These are phyloP conservation scores for Selene dorsalis DNA, from an alignment of 2,797 vertebrate species.

Conservation along the genomic window DNA sequence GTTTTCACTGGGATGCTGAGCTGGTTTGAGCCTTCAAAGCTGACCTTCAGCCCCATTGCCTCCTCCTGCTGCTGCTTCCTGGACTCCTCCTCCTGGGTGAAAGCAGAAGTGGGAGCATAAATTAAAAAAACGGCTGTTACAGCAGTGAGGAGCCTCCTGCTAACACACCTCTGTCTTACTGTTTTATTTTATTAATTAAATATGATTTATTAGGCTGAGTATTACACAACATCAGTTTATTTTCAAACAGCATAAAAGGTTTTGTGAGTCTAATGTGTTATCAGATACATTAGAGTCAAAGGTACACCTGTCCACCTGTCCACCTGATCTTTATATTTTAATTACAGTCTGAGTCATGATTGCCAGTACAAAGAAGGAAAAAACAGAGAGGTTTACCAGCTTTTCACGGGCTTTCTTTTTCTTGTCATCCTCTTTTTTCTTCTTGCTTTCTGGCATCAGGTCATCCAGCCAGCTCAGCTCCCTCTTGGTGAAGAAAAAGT, in stretches of 20 bases:
- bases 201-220: neutral
- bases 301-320: too few species aligned
- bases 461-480: conserved; percentile 97
- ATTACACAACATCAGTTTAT: neutral
- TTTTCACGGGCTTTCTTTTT: conserved; percentile 85
- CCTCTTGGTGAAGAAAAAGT: conserved; percentile 93
- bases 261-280: neutral
- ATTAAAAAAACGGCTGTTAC: conserved; percentile 4
- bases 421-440: conserved; percentile 98
- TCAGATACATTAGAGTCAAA: neutral
- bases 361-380: neutral
- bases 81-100: conserved; percentile 87
- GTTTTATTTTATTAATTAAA: neutral
- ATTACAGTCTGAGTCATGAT: too few species aligned
- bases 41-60: conserved; percentile 81
- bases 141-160: neutral
- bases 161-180: neutral
- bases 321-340: too few species aligned
- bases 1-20: conserved; percentile 90
- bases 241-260: neutral
- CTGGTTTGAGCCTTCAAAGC: conserved; percentile 83
- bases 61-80: conserved; percentile 84
- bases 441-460: conserved; percentile 97
- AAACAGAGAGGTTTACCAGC: conserved; percentile 62
- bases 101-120: conserved; percentile 4